Evolutionary conservation across 2,797 vertebrate species (phyloP).

Genomic region (Nasua narica): DNA sequence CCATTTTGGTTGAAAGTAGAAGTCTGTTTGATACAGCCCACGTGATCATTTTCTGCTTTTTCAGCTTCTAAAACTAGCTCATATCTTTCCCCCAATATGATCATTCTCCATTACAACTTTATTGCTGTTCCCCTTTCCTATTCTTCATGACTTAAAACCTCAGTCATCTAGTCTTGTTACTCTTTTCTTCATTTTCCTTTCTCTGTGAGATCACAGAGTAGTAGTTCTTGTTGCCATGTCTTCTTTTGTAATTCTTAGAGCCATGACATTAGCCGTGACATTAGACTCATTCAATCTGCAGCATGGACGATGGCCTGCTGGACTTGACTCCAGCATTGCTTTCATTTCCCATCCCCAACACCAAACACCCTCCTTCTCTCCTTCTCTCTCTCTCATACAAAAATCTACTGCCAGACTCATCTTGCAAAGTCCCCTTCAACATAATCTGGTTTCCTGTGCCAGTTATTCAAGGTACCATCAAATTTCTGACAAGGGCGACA

Average conservation of each 20-base stretch:
- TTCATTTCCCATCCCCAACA: not conserved
- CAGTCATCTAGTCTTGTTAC: not conserved
- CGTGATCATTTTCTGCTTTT: not conserved
- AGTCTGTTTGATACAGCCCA: not conserved
- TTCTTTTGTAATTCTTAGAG: not conserved
- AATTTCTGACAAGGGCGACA: not conserved
- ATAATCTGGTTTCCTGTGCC: not conserved
- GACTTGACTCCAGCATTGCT: not conserved
- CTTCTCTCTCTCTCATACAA: not conserved
- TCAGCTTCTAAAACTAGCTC: not conserved
- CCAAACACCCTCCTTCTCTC: not conserved
- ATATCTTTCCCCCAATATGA: not conserved
- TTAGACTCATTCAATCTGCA: not conserved
- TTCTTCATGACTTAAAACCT: not conserved
- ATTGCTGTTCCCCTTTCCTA: not conserved
- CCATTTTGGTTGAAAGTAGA: not conserved
- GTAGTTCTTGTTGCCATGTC: not conserved
- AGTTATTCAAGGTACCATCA: not conserved
- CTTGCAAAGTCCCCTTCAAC: not conserved
- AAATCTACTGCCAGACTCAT: not conserved
- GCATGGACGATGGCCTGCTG: fast-evolving
- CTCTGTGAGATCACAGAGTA: not conserved
- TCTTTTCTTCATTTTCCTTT: not conserved
- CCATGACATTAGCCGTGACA: not conserved
- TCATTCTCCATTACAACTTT: not conserved